A percentile compares a stretch with the other conserved stretches of the same genome.
Evolutionary conservation across 2,113 vertebrate genomes (phyloP).

Genomic region (Lophius piscatorius): DNA sequence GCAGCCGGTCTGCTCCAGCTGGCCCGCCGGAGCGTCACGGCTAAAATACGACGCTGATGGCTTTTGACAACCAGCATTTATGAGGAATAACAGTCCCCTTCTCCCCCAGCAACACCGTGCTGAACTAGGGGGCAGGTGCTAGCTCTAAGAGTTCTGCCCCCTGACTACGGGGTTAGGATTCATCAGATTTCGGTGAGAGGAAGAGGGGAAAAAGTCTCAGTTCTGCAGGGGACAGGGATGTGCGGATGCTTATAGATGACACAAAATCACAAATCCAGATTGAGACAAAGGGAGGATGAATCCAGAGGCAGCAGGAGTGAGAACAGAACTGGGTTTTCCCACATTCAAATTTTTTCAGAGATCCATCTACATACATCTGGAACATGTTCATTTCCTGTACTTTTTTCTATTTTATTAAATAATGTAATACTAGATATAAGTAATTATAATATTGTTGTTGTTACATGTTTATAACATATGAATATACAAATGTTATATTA

Average conservation of each 20-base stretch:
- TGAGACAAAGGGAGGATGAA: neutral
- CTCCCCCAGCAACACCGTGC: conserved; percentile 31
- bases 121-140: conserved; percentile 19
- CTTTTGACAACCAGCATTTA: conserved; percentile 78
- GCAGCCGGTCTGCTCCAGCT: conserved; percentile 47
- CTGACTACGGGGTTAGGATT: conserved; percentile 29
- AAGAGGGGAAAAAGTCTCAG: neutral
- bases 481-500: too few relatives aligned
- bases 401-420: too few relatives aligned
- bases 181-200: conserved; percentile 15
- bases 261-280: conserved; percentile 30
- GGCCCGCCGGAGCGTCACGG: conserved; percentile 39
- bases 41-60: conserved; percentile 71
- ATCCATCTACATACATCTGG: too few relatives aligned
- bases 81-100: conserved; percentile 66
- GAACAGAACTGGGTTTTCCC: too few relatives aligned
- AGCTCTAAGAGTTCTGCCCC: conserved; percentile 22
- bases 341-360: too few relatives aligned
- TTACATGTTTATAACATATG: too few relatives aligned
- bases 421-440: too few relatives aligned
- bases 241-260: neutral
- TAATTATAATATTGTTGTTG: too few relatives aligned
- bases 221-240: too few relatives aligned
- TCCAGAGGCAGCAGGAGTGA: too few relatives aligned
- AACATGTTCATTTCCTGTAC: too few relatives aligned